Evolutionary conservation across 2,797 vertebrate genomes (phyloP).

Genomic region (Champsocephalus gunnari): DNA sequence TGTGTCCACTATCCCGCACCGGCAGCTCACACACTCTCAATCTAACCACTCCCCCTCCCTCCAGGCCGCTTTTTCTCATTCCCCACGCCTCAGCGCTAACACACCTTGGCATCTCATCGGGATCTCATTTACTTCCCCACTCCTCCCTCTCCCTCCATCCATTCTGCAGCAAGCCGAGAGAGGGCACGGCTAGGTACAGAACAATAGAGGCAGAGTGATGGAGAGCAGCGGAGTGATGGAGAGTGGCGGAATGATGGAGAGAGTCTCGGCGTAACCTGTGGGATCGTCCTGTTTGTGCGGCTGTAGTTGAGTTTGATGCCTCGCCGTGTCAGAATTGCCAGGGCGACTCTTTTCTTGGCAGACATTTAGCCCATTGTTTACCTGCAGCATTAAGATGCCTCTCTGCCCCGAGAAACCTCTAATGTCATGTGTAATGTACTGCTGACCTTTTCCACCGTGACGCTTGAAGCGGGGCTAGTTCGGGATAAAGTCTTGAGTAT

Average conservation of each 20-base stretch:
- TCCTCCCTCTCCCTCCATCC: slow-evolving; percentile 44
- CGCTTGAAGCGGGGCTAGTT: neutral
- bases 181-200: slow-evolving; percentile 38
- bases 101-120: slow-evolving; percentile 86
- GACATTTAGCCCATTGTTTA: slow-evolving; percentile 31
- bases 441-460: slow-evolving; percentile 13
- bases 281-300: slow-evolving; percentile 45
- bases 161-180: slow-evolving; percentile 48
- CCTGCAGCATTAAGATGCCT: slow-evolving; percentile 19
- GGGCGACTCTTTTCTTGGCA: slow-evolving; percentile 15
- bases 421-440: slow-evolving; percentile 4
- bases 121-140: slow-evolving; percentile 81
- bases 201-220: slow-evolving; percentile 52
- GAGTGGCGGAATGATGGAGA: slow-evolving; percentile 4
- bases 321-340: slow-evolving; percentile 20
- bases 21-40: slow-evolving; percentile 49
- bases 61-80: slow-evolving; percentile 71
- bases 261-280: slow-evolving; percentile 45
- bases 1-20: slow-evolving; percentile 43
- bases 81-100: slow-evolving; percentile 79
- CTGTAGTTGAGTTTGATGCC: slow-evolving; percentile 29
- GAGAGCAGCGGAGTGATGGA: slow-evolving; percentile 25
- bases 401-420: neutral
- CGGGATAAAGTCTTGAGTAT: neutral
- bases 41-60: slow-evolving; percentile 59